These are phyloP conservation scores for Corythoichthys intestinalis DNA, from an alignment of 2,113 vertebrate species.

Conservation along the genomic window DNA sequence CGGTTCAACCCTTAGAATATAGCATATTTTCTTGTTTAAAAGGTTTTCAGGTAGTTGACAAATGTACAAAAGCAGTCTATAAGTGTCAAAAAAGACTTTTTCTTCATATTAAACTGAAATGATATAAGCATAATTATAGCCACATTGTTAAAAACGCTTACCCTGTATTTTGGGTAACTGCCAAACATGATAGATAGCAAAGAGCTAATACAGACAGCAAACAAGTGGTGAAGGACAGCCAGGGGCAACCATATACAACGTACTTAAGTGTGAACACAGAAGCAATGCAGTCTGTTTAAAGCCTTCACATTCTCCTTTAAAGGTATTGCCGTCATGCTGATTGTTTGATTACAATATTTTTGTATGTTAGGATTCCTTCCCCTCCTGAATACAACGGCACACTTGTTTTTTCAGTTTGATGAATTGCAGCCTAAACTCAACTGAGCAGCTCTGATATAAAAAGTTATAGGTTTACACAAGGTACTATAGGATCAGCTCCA, in stretches of 20 bases:
- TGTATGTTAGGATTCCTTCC: not conserved
- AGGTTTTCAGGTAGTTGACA: too few relatives aligned
- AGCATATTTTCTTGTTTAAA: too few relatives aligned
- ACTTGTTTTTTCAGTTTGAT: not conserved
- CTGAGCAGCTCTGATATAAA: not conserved
- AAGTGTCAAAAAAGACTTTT: too few relatives aligned
- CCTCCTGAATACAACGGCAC: not conserved
- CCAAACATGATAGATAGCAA: not conserved
- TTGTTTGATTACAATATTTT: not conserved
- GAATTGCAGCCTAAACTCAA: constrained; percentile 3
- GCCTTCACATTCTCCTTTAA: not conserved
- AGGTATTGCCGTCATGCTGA: not conserved
- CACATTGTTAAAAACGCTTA: too few relatives aligned
- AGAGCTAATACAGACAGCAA: not conserved
- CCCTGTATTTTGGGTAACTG: not conserved
- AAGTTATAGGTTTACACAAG: not conserved
- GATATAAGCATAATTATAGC: too few relatives aligned
- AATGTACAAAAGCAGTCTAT: too few relatives aligned
- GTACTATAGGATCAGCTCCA: constrained; percentile 27
- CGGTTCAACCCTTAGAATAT: too few relatives aligned
- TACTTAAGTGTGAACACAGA: not conserved
- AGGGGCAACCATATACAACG: not conserved
- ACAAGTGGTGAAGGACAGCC: not conserved
- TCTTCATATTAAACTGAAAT: too few relatives aligned
- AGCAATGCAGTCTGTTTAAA: not conserved